Evolutionary conservation across 2,113 vertebrate genomes (phyloP), one percentile per base, ranked within the genome.

Genomic region (Gasterosteus nipponicus): DNA sequence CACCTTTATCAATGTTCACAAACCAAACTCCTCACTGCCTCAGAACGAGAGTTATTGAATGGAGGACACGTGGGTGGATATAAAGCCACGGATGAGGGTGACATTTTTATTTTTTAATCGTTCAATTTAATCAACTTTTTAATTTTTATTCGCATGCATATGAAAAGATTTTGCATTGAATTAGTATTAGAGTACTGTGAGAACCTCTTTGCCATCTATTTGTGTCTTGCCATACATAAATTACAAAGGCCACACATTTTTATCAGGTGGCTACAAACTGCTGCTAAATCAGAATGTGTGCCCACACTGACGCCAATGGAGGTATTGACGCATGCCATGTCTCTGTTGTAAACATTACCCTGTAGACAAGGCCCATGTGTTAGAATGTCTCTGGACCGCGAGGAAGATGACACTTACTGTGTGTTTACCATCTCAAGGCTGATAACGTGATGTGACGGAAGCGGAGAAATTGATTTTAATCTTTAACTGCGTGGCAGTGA

Each of bases 391-490:
- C 71, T 63, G 80, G 87, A 89, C 81, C 76, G 39, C 47, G 12
- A 80, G 80, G 74, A 91, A 86, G 86, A 91, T 71, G 80, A 51
- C 86, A 90, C 89, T 89, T 87, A 82, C 80, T 81, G 84, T 81
- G 87, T 91, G 88, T 91, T 90, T 90, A 86, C 82, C 79, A 73
- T 90, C 86, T 86, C 77, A 73, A 75, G 83, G 86, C 85, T 80
- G 88, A 89, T 93, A 93, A 93, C 82, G 42, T 67, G 84, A 89
- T 77, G 89, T 89, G 89, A 90, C 84, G 85, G 89, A 89, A 88
- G 89, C 87, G 83, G 78, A 82, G 78, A 87, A 90, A 92, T 91
- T 91, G 89, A 92, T 92, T 92, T 92, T 88, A 86, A 91, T 92
- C 89, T 86, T 83, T 62, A 31, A 67, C 88, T 44, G 88, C 75